These are phyloP conservation scores for Onychorhynchus coronatus DNA, from an alignment of 2,113 vertebrate species.

Conservation along the genomic window DNA sequence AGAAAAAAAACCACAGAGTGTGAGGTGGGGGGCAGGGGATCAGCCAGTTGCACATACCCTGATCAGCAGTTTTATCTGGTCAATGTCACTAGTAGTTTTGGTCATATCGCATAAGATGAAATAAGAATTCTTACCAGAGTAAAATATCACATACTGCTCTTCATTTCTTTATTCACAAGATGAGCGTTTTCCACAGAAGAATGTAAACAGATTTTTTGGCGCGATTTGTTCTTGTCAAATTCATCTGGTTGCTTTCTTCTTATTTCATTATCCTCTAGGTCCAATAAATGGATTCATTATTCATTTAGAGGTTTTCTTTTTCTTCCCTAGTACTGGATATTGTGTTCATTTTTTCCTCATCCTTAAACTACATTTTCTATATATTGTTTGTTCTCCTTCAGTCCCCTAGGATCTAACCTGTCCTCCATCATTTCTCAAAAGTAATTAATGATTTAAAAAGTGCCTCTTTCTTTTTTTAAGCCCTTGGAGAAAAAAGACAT, in stretches of 20 bases:
- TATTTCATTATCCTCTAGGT: neutral
- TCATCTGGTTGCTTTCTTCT: neutral
- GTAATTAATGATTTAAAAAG: slow-evolving; percentile 15
- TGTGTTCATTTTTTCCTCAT: neutral
- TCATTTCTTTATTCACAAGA: neutral
- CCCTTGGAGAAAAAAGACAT: neutral
- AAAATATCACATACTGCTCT: neutral
- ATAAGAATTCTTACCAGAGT: neutral
- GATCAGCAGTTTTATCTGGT: neutral
- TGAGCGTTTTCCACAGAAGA: neutral
- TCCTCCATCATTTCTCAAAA: neutral
- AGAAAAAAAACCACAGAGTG: neutral
- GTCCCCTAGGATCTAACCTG: neutral
- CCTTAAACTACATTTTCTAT: neutral
- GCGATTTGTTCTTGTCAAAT: neutral
- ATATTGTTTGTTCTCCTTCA: neutral
- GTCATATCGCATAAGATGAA: accelerated
- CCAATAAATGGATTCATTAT: neutral
- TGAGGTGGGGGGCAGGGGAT: accelerated
- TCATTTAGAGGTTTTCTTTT: neutral
- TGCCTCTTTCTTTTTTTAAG: neutral
- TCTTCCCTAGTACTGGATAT: neutral
- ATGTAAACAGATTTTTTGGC: neutral
- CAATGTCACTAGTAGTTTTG: neutral
- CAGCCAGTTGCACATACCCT: neutral